Conservation (phyloP, 2,113 vertebrate species). For the Melanostigma gelatinosum region DNA sequence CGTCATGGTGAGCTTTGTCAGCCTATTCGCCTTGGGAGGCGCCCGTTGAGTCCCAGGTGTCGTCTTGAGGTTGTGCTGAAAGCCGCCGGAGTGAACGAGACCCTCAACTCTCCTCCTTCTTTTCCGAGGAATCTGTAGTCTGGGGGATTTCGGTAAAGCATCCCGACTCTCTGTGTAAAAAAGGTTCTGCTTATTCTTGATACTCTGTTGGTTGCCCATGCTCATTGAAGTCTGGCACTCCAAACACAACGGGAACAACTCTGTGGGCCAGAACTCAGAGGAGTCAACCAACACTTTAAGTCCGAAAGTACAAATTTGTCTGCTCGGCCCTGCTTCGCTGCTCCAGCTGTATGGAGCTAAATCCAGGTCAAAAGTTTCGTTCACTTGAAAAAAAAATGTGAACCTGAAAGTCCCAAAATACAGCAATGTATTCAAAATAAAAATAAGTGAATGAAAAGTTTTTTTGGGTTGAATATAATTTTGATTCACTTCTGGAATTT, state of each 20-base stretch:
- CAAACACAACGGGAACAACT: conserved; percentile 66
- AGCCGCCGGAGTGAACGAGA: conserved; percentile 36
- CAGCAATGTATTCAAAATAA: too few species aligned
- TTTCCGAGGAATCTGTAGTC: conserved; percentile 40
- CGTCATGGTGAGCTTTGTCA: conserved; percentile 31
- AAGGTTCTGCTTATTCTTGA: conserved; percentile 68
- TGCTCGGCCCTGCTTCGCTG: conserved; percentile 65
- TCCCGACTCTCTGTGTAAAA: conserved; percentile 56
- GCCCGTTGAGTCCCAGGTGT: conserved; percentile 45
- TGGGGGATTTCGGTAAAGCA: conserved; percentile 17
- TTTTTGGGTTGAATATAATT: too few species aligned
- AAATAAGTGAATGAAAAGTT: too few species aligned
- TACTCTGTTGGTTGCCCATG: conserved; percentile 80
- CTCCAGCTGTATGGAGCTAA: too few species aligned
- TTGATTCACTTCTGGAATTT: too few species aligned
- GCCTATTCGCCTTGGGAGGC: conserved; percentile 23
- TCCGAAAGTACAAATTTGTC: conserved; percentile 69
- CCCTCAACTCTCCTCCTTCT: conserved; percentile 60
- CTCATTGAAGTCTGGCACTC: conserved; percentile 74
- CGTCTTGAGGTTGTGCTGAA: conserved; percentile 63
- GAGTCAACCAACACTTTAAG: conserved; percentile 75
- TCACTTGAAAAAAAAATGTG: too few species aligned
- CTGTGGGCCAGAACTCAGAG: conserved; percentile 78
- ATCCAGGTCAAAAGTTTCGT: too few species aligned
- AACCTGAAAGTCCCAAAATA: too few species aligned